Evolutionary conservation across 2,888 invertebrate genomes (phyloP), one percentile per base, ranked within the genome.

Genomic region (Neoaliturus tenellus): DNA sequence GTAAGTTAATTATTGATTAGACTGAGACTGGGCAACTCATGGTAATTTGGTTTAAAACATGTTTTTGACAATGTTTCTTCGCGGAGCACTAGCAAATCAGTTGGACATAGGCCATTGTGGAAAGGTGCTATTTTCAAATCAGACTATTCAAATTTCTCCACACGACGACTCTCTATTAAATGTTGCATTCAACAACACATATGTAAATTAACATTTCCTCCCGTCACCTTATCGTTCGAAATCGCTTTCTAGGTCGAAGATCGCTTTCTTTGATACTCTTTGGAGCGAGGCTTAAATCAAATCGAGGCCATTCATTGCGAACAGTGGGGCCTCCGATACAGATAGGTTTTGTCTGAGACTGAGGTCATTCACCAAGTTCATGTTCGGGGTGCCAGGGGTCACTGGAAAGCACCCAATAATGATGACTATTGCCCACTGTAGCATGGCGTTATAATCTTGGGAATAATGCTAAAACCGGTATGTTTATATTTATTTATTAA

Each of bases 161-260:
- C 78, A 78, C 78, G 78, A 78, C 55, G 3, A 12, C 20, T 23
- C 78, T 78, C 55, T 78, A 55, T 55, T 14, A 78, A 55, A 78
- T 4, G 31, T 35, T n/a, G n/a, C 55, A 55, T 78, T 78, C 78
- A 55, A 25, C 51, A 51, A 44, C 78, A 33, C 78, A 55, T 78
- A 78, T 78, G 78, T 78, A 78, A 78, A 78, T 78, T 48, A 78
- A 4, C 78, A 55, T 35, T 78, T 78, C 78, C 51, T 78, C 55
- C 55, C 75, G 62, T 14, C 62, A 62, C 28, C 62, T 62, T 62
- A 62, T 62, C 62, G 25, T 31, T 62, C 31, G 55, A 71, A 71
- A 39, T 71, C 71, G 28, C 71, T 71, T 71, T 71, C 71, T 71
- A 71, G 71, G 62, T 62, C 62, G 20, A 62, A 62, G 71, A 78